These are phyloP conservation scores for Papilio polytes DNA, from an alignment of 1,140 invertebrate genomes.

Conservation along the genomic window DNA sequence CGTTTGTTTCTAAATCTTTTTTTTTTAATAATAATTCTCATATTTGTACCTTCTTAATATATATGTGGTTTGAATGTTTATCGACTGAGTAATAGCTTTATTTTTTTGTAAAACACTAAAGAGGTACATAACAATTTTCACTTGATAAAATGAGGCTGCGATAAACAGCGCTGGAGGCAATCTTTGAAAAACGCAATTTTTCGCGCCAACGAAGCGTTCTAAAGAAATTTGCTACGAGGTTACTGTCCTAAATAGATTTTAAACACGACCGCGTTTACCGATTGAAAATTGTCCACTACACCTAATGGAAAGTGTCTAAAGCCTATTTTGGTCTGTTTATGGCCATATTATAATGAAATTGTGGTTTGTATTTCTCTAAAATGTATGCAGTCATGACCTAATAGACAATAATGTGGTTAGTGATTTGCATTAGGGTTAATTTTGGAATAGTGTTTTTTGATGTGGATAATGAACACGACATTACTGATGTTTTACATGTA, in stretches of 20 bases:
- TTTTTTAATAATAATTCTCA: background rate
- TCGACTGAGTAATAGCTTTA: background rate
- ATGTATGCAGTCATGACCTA: conserved; percentile 65
- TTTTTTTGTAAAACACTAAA: background rate
- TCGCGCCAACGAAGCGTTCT: conserved; percentile 74
- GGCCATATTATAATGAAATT: conserved; percentile 48
- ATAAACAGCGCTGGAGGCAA: conserved; percentile 37
- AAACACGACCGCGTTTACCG: conserved; percentile 49
- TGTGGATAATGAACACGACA: background rate
- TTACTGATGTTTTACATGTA: background rate
- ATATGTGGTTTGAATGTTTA: background rate
- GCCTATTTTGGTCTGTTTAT: conserved; percentile 49
- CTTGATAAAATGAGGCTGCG: background rate
- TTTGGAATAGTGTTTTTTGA: conserved; percentile 55
- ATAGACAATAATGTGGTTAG: conserved; percentile 67
- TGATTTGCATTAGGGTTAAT: conserved; percentile 62
- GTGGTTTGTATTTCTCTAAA: conserved; percentile 60
- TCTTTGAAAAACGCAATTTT: conserved; percentile 79
- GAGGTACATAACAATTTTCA: conserved; percentile 10
- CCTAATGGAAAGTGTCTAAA: conserved; percentile 46
- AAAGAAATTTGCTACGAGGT: conserved; percentile 72
- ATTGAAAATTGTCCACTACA: conserved; percentile 37
- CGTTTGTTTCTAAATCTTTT: background rate
- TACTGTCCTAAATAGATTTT: conserved; percentile 63
- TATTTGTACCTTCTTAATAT: too few relatives aligned